Percentiles rank a stretch among this genome's conserved stretches.
Evolutionary conservation across 2,797 vertebrate species (phyloP).

Genomic region (Alectoris magna): DNA sequence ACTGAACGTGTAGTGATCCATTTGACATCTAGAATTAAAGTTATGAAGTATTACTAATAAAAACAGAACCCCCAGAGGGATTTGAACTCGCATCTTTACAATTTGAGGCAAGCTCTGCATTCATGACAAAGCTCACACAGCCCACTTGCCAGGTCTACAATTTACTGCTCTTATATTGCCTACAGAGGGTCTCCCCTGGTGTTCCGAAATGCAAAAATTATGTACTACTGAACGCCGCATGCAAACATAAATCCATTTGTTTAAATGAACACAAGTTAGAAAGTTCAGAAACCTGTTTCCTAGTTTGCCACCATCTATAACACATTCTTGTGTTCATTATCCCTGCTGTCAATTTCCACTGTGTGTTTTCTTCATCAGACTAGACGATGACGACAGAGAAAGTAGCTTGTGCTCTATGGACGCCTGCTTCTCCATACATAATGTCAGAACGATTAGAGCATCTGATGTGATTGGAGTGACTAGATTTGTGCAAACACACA

Average conservation of each 20-base stretch:
- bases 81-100: constrained; percentile 56
- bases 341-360: constrained; percentile 28
- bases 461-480: constrained; percentile 61
- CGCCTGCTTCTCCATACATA: background rate
- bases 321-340: constrained; percentile 26
- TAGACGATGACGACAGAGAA: background rate
- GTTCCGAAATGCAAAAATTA: constrained; percentile 69
- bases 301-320: constrained; percentile 19
- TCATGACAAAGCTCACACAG: constrained; percentile 31
- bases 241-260: constrained; percentile 49
- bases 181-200: constrained; percentile 54
- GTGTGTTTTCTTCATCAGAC: constrained; percentile 12
- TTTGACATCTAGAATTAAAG: constrained; percentile 76
- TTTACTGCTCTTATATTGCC: constrained; percentile 66
- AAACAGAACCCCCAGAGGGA: constrained; percentile 71
- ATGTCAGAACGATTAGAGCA: constrained; percentile 55
- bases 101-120: constrained; percentile 47
- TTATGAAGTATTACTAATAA: constrained; percentile 77
- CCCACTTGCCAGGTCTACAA: constrained; percentile 34
- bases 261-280: constrained; percentile 44
- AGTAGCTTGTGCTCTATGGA: background rate
- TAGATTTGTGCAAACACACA: constrained; percentile 50
- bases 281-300: constrained; percentile 38
- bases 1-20: constrained; percentile 71
- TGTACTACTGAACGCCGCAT: constrained; percentile 12